These are phyloP conservation scores for Phoeniculus purpureus DNA, from an alignment of 2,797 vertebrate genomes.

Conservation along the genomic window DNA sequence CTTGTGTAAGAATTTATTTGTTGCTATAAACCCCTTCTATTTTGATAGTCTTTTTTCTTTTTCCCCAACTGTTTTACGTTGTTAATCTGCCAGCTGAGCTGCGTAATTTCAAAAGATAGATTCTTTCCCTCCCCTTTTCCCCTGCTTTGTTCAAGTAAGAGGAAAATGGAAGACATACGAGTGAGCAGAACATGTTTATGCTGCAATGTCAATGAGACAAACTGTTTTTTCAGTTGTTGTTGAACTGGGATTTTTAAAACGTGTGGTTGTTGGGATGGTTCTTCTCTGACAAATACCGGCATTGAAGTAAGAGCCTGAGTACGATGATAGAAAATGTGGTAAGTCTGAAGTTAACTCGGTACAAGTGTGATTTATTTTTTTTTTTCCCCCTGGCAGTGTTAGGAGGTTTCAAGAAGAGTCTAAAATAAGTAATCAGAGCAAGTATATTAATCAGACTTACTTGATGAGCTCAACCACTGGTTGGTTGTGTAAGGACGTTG, in stretches of 20 bases:
- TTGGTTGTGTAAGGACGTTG: not conserved
- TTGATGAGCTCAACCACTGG: not conserved
- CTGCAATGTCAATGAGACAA: constrained; percentile 60
- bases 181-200: constrained; percentile 60
- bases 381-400: not conserved
- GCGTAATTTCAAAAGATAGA: not conserved
- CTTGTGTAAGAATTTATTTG: constrained; percentile 51
- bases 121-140: not conserved
- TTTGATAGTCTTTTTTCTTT: constrained; percentile 35
- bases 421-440: constrained; percentile 14
- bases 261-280: constrained; percentile 48
- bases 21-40: constrained; percentile 55
- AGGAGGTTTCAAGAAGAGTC: not conserved
- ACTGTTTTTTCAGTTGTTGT: constrained; percentile 64
- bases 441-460: not conserved
- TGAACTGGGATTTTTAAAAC: constrained; percentile 52
- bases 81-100: constrained; percentile 48
- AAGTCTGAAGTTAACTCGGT: constrained; percentile 22
- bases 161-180: constrained; percentile 46
- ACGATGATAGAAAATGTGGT: constrained; percentile 26
- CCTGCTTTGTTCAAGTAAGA: constrained; percentile 32
- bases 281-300: constrained; percentile 50
- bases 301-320: constrained; percentile 14
- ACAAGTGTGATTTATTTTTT: constrained; percentile 31
- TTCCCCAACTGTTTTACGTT: constrained; percentile 2